Base-by-base conservation (phyloP, 2,797 vertebrate genomes). In the Pangasius djambal region DNA sequence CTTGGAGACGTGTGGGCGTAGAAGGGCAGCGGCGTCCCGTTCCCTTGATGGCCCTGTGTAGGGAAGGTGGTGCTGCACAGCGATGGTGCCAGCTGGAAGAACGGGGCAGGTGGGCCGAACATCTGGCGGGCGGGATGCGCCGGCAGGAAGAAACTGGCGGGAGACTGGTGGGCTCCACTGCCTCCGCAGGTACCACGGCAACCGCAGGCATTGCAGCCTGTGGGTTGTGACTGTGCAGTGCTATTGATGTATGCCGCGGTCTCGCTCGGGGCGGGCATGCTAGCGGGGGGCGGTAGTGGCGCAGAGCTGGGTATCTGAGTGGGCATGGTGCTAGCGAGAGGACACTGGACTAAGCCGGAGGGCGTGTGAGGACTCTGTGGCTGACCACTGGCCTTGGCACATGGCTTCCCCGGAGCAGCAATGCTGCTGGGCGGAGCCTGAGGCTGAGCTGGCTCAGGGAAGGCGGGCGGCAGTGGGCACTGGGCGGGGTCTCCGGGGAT, bases 1-100 rank as follows among this genome's bases (percentile, higher is more conserved):
- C 94, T 93, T 95, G 96, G 88, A 34, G 82, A 95, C 0, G 83
- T 59, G 75, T 94, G 96, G 92, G 97, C 93, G 93, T 96, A 97
- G 93, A 97, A 97, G 87, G 97, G 95, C 92, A 97, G 95, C 65
- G 97, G 95, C 2, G 91, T 89, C 89, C 96, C 97, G 90, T 94
- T 96, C 94, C 93, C 97, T 94, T 97, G 97, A 93, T 97, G 97
- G 92, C 96, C 96, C 95, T 97, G 97, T 20, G 75, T 59, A 91
- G 97, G 96, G 95, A 96, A 97, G 95, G 96, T 96, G 94, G 89
- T 96, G 93, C 94, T 96, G 94, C 97, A 97, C 94, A 97, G 92
- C 44, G 97, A 95, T 1, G 96, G 96, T 65, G 89, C 34, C 94
- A 97, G 95, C 92, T 96, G 95, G 93, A 97, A 96, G 94, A 97